These are phyloP conservation scores for Scomber colias DNA, from an alignment of 2,113 vertebrate species.

Conservation along the genomic window DNA sequence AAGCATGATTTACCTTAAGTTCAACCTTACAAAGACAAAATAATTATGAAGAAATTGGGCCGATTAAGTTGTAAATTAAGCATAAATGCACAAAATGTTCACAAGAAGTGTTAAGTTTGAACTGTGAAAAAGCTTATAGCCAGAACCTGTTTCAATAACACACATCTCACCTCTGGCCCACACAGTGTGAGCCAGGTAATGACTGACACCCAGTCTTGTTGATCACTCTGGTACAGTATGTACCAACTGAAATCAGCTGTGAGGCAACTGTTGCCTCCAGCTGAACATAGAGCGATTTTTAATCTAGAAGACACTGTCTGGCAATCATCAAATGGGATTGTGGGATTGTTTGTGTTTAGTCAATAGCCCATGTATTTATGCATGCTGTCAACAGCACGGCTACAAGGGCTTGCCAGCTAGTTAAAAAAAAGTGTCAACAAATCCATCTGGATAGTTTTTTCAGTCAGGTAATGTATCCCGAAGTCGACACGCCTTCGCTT, in stretches of 20 bases:
- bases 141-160: neutral
- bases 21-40: conserved; percentile 27
- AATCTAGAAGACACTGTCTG: conserved; percentile 24
- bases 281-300: neutral
- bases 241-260: conserved; percentile 1
- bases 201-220: conserved; percentile 3
- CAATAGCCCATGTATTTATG: conserved; percentile 64
- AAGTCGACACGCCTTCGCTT: conserved; percentile 36
- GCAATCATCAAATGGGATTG: conserved; percentile 44
- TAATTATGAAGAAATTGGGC: conserved; percentile 37
- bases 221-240: neutral
- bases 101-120: conserved; percentile 4
- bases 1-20: conserved; percentile 26
- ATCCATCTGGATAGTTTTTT: conserved; percentile 66
- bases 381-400: conserved; percentile 60
- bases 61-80: conserved; percentile 30
- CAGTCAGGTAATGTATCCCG: conserved; percentile 67
- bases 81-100: conserved; percentile 6
- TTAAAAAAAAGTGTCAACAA: conserved; percentile 68
- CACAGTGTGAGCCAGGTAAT: conserved; percentile 25
- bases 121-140: neutral
- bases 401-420: conserved; percentile 49
- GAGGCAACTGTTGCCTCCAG: neutral
- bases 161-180: conserved; percentile 1
- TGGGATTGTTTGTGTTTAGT: conserved; percentile 64